These are phyloP conservation scores for Toxotes chatareus DNA, from an alignment of 2,113 vertebrate species.

Conservation along the genomic window DNA sequence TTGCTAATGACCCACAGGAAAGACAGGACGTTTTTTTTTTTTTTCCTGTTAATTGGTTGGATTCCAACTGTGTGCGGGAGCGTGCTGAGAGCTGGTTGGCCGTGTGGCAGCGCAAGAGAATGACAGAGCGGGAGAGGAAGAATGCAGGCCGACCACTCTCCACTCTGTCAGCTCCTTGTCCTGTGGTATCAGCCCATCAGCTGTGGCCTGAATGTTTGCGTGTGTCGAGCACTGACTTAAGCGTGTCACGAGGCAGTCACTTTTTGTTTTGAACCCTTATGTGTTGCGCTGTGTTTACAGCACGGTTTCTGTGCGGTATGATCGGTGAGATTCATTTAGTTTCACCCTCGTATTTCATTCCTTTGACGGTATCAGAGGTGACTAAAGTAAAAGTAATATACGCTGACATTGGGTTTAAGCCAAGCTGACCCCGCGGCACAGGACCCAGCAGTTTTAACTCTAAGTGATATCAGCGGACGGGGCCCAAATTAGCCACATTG, in stretches of 20 bases:
- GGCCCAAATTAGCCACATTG: background rate
- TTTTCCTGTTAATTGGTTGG: constrained; percentile 56
- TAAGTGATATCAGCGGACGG: background rate
- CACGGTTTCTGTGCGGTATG: constrained; percentile 5
- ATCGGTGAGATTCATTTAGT: constrained; percentile 21
- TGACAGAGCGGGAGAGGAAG: constrained; percentile 55
- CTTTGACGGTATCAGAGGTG: background rate
- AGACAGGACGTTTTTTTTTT: constrained; percentile 68
- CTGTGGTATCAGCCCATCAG: constrained; percentile 58
- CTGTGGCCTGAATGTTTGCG: background rate
- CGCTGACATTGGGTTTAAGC: background rate
- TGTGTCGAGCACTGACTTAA: background rate
- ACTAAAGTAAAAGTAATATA: background rate
- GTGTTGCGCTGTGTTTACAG: constrained; percentile 1
- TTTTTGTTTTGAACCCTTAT: constrained; percentile 6
- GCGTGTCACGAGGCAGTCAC: background rate
- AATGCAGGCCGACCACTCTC: constrained; percentile 75
- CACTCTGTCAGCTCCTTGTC: constrained; percentile 67
- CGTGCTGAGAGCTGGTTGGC: constrained; percentile 48
- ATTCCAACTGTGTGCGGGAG: constrained; percentile 66
- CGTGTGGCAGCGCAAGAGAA: constrained; percentile 52
- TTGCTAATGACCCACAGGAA: constrained; percentile 33
- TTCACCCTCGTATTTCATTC: constrained; percentile 12
- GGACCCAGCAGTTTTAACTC: background rate
- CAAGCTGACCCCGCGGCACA: background rate